Base-by-base conservation (phyloP, 2,797 vertebrate species). In the Tadarida brasiliensis region DNA sequence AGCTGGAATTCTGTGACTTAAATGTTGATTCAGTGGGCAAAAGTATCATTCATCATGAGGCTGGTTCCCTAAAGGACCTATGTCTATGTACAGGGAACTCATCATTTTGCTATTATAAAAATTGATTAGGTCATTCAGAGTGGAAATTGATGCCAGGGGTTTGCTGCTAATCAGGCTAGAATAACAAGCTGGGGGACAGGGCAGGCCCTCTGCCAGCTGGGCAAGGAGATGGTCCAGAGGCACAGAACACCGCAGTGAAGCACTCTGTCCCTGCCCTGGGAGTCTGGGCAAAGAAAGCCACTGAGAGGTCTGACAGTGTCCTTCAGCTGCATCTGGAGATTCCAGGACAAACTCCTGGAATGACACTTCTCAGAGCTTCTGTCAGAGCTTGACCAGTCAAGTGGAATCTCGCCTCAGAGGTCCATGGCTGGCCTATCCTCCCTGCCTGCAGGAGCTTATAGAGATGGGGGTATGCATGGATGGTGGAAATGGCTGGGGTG, bases 41-140 rank as follows among this genome's bases (percentile, higher is more conserved):
- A 96, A 89, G 51, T 54, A 33, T 51, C 92, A 94, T 94, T 96
- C 63, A 86, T 95, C 93, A 93, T 22, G 8, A 81, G 12, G 26
- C 57, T 87, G 57, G 17, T 93, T 96, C 91, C 86, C 91, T 80
- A 90, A 54, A 92, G 76, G 44, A 73, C 51, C 51, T 2, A 7
- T 19, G 73, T 26, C 65, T 88, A 63, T 51, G 89, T 77, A 26
- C 87, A 96, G 74, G 16, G 80, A 90, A 94, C 65, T 95, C 85
- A 96, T 97, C 90, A 97, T 92, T 94, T 96, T 59, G 49, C 92
- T 96, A 96, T 97, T 97, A 97, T 73, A 94, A 74, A 97, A 96
- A 97, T 95, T 87, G 86, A 97, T 97, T 86, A 87, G 86, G 80
- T 97, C 92, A 92, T 95, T 93, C 61, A 17, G 76, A 81, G 67